A percentile compares a stretch with the other conserved stretches of the same genome.
These are phyloP conservation scores for Gortyna flavago DNA, from an alignment of 2,888 invertebrate genomes.

Conservation along the genomic window DNA sequence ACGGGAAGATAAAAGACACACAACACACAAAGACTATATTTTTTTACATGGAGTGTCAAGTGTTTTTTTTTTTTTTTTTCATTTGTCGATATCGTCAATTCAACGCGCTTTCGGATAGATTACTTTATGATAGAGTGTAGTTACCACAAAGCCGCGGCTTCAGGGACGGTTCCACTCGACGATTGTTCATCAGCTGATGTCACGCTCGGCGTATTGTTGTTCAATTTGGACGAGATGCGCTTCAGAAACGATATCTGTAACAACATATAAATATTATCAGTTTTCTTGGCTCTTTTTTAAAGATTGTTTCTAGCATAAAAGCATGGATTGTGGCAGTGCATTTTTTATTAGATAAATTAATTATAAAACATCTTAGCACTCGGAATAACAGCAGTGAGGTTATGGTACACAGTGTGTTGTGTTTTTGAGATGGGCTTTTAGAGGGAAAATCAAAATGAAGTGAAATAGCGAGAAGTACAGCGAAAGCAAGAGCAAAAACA, in stretches of 20 bases:
- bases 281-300: neutral
- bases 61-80: neutral
- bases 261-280: neutral
- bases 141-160: constrained; percentile 78
- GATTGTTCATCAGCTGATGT: constrained; percentile 78
- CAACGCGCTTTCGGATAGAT: neutral
- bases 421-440: neutral
- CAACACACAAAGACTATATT: neutral
- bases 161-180: constrained; percentile 73
- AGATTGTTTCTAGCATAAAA: neutral
- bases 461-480: neutral
- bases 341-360: too few relatives aligned
- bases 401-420: neutral
- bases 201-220: constrained; percentile 84
- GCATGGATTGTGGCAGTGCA: neutral
- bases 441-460: neutral
- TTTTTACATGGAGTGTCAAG: neutral
- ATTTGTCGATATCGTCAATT: neutral
- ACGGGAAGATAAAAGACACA: too few relatives aligned
- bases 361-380: neutral
- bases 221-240: constrained; percentile 85
- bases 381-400: neutral
- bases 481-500: too few relatives aligned
- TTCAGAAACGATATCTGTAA: constrained; percentile 83
- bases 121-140: too few relatives aligned